Evolutionary conservation across 2,797 vertebrate genomes (phyloP).

Genomic region (Distichodus sexfasciatus): DNA sequence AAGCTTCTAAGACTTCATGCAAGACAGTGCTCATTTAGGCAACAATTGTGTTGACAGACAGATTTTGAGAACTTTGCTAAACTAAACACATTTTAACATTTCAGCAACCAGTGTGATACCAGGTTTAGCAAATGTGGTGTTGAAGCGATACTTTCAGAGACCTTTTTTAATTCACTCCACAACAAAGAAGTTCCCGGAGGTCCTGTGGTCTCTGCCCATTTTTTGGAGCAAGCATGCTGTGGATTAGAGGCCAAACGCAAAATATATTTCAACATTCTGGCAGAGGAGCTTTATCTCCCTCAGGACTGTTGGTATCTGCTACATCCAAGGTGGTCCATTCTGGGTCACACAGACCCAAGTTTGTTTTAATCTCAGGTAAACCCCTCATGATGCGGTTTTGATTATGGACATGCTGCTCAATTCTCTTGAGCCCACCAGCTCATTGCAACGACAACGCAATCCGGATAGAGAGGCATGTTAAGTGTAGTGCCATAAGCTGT

Average conservation of each 20-base stretch:
- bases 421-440: constrained; percentile 3
- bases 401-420: constrained; percentile 20
- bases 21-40: not conserved
- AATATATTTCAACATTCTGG: constrained; percentile 36
- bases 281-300: not conserved
- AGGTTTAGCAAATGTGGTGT: not conserved
- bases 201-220: too few relatives aligned
- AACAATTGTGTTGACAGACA: not conserved
- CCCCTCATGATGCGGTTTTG: constrained; percentile 15
- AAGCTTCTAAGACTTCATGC: constrained; percentile 1
- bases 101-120: too few relatives aligned
- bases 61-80: not conserved
- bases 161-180: not conserved
- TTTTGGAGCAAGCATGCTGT: not conserved
- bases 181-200: not conserved
- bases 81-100: too few relatives aligned
- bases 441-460: constrained; percentile 2
- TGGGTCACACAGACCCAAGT: constrained; percentile 6
- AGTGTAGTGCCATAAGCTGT: constrained; percentile 16
- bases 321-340: constrained; percentile 17
- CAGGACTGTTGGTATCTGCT: constrained; percentile 13
- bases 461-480: constrained; percentile 6
- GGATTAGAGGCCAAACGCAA: not conserved
- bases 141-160: not conserved
- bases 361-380: constrained; percentile 33